A percentile compares a stretch with the other conserved stretches of the same genome.
Evolutionary conservation across 2,888 invertebrate genomes (phyloP).

Genomic region (Athalia rosae): DNA sequence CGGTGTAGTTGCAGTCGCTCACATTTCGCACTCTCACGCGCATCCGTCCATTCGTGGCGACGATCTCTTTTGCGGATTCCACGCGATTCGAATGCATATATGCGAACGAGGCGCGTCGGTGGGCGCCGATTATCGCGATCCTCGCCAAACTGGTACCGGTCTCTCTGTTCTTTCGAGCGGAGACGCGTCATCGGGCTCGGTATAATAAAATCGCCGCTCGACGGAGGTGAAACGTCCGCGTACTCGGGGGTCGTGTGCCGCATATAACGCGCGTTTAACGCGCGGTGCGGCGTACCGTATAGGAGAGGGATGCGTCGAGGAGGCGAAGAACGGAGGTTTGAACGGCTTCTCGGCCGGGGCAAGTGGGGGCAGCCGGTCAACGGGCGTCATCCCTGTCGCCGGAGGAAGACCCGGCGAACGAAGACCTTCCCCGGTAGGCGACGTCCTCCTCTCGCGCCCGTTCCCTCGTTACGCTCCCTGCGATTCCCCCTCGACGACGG

Average conservation of each 20-base stretch:
- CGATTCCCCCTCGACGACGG: constrained; percentile 1
- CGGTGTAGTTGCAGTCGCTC: no score
- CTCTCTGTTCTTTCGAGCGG: no score
- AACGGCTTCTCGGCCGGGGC: constrained; percentile 63
- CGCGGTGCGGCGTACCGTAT: not conserved
- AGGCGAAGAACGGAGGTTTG: constrained; percentile 7
- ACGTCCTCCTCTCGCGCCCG: no score
- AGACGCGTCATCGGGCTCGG: no score
- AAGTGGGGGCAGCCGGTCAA: constrained; percentile 59
- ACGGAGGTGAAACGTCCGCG: not conserved
- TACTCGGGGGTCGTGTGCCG: not conserved
- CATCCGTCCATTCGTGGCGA: no score
- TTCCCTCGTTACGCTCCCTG: not conserved
- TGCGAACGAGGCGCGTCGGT: no score
- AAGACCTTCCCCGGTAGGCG: constrained; percentile 21
- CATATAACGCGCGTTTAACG: not conserved
- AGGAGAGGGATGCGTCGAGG: not conserved
- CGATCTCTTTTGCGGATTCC: no score
- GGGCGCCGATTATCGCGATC: no score
- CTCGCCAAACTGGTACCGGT: no score
- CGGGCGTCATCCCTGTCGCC: constrained; percentile 8
- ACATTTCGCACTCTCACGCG: no score
- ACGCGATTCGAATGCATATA: no score
- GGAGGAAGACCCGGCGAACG: constrained; percentile 64
- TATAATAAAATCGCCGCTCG: not conserved